Conservation (phyloP, 2,797 vertebrate species). For the Manis pentadactyla region DNA sequence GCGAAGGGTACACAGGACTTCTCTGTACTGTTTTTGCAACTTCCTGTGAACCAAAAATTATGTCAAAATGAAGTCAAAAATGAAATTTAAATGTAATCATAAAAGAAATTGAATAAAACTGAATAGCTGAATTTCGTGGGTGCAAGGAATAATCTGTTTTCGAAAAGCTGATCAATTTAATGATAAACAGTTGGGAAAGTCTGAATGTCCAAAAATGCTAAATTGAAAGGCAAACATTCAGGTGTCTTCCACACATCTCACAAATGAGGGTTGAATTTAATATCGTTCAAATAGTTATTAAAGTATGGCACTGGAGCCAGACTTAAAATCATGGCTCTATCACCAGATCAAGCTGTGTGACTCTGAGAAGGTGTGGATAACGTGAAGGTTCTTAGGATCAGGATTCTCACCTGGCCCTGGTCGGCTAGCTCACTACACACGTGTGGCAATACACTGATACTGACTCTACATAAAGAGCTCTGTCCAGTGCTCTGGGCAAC, state of each 20-base stretch:
- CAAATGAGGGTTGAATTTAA: background rate
- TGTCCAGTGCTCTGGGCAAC: no score
- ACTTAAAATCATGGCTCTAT: background rate
- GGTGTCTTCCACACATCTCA: background rate
- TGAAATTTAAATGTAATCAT: slow-evolving; percentile 52
- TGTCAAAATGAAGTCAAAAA: slow-evolving; percentile 42
- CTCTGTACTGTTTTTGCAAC: background rate
- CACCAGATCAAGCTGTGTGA: background rate
- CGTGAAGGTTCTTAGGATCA: no score
- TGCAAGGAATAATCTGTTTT: background rate
- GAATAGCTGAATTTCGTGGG: background rate
- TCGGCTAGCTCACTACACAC: no score
- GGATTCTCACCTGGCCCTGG: no score
- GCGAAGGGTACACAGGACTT: background rate
- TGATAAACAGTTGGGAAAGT: background rate
- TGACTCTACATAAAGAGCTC: no score
- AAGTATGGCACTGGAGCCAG: background rate
- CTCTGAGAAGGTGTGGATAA: background rate
- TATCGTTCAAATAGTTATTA: background rate
- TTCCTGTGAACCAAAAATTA: background rate
- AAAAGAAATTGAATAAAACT: background rate
- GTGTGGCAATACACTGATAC: no score
- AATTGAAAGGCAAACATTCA: background rate
- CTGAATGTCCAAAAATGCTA: background rate
- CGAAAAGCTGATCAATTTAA: background rate